Conservation (phyloP, 2,797 vertebrate genomes). For the Nyctalus aviator region DNA sequence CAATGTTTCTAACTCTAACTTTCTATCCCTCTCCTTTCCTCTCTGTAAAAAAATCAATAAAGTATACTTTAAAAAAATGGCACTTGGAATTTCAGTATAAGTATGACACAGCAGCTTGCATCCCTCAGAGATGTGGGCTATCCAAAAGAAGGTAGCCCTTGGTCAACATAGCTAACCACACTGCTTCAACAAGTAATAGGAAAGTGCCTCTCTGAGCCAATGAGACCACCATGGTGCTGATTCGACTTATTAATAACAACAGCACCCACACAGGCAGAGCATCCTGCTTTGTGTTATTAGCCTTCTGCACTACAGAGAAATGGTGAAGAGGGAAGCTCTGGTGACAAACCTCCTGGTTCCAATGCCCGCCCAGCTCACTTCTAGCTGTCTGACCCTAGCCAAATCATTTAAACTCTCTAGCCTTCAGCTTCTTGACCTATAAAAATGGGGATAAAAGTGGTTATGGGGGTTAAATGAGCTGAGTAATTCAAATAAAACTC, state of each 20-base stretch:
- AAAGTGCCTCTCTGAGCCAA: background rate
- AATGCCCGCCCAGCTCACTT: background rate
- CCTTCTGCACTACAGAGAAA: background rate
- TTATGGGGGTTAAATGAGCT: background rate
- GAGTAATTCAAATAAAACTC: background rate
- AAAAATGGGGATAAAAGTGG: background rate
- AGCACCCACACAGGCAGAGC: rapidly evolving
- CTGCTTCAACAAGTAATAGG: rapidly evolving
- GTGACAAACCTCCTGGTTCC: background rate
- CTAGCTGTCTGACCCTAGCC: background rate
- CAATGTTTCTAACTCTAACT: too few relatives aligned
- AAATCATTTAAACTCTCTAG: background rate
- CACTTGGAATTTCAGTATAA: background rate
- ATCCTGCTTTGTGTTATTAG: background rate
- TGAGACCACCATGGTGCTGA: rapidly evolving
- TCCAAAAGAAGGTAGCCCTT: background rate
- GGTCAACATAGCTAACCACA: background rate
- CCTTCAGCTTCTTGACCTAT: background rate
- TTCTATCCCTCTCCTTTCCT: too few relatives aligned
- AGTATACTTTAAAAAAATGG: background rate
- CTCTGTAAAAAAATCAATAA: too few relatives aligned
- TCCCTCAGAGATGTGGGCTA: background rate
- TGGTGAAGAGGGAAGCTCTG: background rate
- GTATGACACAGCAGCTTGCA: background rate
- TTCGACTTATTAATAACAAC: background rate